Conservation (phyloP, 1,140 invertebrate genomes). For the Pogonognathellus flavescens region DNA sequence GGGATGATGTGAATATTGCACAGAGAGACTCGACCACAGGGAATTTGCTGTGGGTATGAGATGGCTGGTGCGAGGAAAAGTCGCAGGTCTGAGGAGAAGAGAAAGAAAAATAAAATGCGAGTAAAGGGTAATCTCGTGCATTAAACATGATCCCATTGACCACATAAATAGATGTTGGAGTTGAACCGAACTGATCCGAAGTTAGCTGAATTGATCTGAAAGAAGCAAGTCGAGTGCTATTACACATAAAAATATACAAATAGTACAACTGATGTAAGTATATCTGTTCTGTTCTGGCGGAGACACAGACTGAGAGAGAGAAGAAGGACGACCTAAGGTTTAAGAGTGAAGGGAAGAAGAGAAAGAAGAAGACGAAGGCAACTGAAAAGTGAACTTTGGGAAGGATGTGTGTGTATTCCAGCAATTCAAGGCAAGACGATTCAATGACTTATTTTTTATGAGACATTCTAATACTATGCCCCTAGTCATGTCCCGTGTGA, state of each 20-base stretch:
- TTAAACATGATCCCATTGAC: slow-evolving; percentile 66
- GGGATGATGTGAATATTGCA: not conserved
- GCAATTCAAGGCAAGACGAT: not conserved
- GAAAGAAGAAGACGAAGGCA: too few relatives aligned
- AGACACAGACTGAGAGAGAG: not conserved
- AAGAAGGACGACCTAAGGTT: too few relatives aligned
- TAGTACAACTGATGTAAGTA: not conserved
- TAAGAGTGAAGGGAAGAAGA: too few relatives aligned
- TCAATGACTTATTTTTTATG: slow-evolving; percentile 64
- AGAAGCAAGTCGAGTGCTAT: not conserved
- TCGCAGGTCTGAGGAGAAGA: not conserved
- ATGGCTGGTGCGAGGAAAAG: too few relatives aligned
- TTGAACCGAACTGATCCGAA: slow-evolving; percentile 53
- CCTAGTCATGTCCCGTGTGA: slow-evolving; percentile 50
- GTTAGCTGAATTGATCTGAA: slow-evolving; percentile 17
- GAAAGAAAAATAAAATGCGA: not conserved
- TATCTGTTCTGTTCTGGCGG: not conserved
- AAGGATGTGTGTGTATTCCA: not conserved
- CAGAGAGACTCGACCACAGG: not conserved
- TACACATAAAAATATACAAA: not conserved
- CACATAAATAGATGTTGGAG: slow-evolving; percentile 64
- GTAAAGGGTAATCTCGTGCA: slow-evolving; percentile 66
- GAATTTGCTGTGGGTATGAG: not conserved
- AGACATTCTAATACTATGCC: slow-evolving; percentile 46
- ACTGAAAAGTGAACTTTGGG: too few relatives aligned